phyloP scores from a whole-genome alignment of 2,888 invertebrate genomes.

The Octodonta nipae region DNA sequence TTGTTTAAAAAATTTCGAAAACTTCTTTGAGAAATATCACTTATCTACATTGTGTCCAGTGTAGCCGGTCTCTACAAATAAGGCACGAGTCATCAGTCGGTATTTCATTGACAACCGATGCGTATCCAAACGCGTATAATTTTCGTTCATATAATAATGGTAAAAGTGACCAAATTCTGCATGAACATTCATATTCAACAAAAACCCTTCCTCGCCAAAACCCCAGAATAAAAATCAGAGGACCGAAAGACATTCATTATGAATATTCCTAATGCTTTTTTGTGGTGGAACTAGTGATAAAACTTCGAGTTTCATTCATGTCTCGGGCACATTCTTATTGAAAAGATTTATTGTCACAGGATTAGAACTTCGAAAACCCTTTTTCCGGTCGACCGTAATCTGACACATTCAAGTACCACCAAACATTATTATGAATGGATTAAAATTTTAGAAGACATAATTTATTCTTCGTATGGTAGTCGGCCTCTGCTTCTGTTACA shows the following conservation, averaged over 20 bases:
- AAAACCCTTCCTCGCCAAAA: conserved; percentile 1
- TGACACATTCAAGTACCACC: conserved; percentile 11
- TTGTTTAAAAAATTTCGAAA: too few species aligned
- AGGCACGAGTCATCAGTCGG: neutral
- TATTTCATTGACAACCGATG: neutral
- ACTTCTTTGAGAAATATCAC: too few species aligned
- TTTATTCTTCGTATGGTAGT: too few species aligned
- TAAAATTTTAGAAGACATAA: too few species aligned
- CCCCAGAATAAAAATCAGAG: neutral
- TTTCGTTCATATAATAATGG: too few species aligned
- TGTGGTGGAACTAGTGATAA: neutral
- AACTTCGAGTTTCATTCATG: too few species aligned
- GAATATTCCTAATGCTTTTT: neutral
- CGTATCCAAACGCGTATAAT: neutral
- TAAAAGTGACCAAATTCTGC: conserved; percentile 1
- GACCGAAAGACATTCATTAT: conserved; percentile 2
- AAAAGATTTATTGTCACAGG: conserved; percentile 12
- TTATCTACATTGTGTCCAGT: too few species aligned
- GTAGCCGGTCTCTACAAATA: too few species aligned
- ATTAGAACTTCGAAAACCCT: conserved; percentile 12
- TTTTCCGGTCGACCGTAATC: conserved; percentile 13
- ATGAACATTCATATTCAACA: neutral
- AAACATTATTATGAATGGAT: conserved; percentile 3
- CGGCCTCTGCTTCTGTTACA: too few species aligned
- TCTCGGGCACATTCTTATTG: conserved; percentile 1